These are phyloP conservation scores for Hemibagrus wyckioides DNA, from an alignment of 2,113 vertebrate genomes.

Conservation along the genomic window DNA sequence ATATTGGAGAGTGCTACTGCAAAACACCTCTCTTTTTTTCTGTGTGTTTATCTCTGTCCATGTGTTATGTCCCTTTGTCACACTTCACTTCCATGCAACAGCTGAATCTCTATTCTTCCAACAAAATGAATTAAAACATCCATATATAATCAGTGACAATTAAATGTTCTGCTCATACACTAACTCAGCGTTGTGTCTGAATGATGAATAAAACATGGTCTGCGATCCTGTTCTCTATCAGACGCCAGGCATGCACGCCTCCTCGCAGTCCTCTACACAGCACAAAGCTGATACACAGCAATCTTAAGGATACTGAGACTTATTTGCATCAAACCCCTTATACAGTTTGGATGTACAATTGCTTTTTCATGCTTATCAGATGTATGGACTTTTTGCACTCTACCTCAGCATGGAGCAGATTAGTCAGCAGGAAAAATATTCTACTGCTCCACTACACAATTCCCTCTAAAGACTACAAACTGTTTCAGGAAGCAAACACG, in stretches of 20 bases:
- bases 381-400: background rate
- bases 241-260: constrained; percentile 1
- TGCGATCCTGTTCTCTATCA: constrained; percentile 46
- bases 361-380: constrained; percentile 4
- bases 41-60: background rate
- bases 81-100: constrained; percentile 11
- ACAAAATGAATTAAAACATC: constrained; percentile 10
- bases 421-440: background rate
- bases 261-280: constrained; percentile 8
- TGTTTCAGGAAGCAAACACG: background rate
- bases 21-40: background rate
- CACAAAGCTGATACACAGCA: constrained; percentile 27
- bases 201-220: constrained; percentile 56
- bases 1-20: constrained; percentile 36
- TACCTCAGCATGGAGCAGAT: constrained; percentile 1
- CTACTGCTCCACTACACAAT: background rate
- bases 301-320: background rate
- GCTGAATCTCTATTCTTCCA: background rate
- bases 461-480: constrained; percentile 3
- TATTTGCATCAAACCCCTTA: constrained; percentile 8
- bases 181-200: constrained; percentile 27
- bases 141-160: constrained; percentile 45
- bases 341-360: constrained; percentile 22
- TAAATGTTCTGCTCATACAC: constrained; percentile 28
- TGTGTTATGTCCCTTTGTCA: background rate